Base-by-base conservation (phyloP, 1,140 invertebrate species). In the Tetragonula clypearis region DNA sequence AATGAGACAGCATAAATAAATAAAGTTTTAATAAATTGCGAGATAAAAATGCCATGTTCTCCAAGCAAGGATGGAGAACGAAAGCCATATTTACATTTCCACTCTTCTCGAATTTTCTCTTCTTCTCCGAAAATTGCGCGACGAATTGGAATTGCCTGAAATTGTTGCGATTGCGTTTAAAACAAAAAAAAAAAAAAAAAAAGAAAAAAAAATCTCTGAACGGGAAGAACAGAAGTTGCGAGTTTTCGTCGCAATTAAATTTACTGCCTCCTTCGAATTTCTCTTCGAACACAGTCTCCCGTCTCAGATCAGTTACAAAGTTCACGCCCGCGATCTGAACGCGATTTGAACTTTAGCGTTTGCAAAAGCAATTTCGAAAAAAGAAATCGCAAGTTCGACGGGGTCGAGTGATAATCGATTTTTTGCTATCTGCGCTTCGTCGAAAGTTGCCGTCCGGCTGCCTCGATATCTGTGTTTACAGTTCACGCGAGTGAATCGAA, bases 351-450 rank as follows among this genome's bases (percentile, higher is more conserved):
- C 19, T 66, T 35, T 35, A 35, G 35, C 35, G 41, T 30, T 30
- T 21, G 41, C 15, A 15, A 55, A 19, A 41, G 17, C 4, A 23
- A 49, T 49, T 49, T 49, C 41, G 41, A 49, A 49, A 49, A 49
- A 84, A 78, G 35, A 72, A 79, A 41, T 72, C 26, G 49, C 5
- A 15, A 49, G 75, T 71, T 58, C 60, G 58, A 65, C 30, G n/a
- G 53, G 82, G 82, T 84, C 82, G 30, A 84, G 53, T 35, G 68
- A 79, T 79, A 62, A 84, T 72, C 62, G 12, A 68, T 68, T 68
- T 68, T 68, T 35, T 17, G 30, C 8, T 77, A 72, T 84, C 66
- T 21, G 12, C 19, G 26, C n/a, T 30, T 19, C 23, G 78, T 78
- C 68, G 14, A 12, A 60, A 58, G 55, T 71, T 3, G 26, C 30